Evolutionary conservation across 2,113 vertebrate genomes (phyloP), one percentile per base, ranked within the genome.

Genomic region (Sylvicapra grimmia): DNA sequence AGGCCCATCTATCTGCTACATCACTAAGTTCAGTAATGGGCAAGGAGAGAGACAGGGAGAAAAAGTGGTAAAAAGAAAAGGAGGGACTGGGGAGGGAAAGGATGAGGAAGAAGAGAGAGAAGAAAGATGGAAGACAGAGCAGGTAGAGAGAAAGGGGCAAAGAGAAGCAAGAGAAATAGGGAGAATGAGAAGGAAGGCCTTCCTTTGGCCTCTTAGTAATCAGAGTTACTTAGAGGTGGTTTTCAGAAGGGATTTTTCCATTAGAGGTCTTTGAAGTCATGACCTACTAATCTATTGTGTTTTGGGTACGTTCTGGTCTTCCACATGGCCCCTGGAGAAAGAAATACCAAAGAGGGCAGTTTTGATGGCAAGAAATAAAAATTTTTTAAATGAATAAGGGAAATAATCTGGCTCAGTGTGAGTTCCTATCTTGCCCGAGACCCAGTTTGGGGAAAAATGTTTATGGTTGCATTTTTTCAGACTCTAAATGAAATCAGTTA

Each of bases 241-340:
- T 87, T 93, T 61, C 89, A 72, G 40, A 95, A 96, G 51, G 25
- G 16, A 79, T 72, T 90, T 91, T 96, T 95, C 82, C 18, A 8
- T 40, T 75, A 77, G n/a, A 93, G 77, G 61, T 31, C 58, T 61
- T 31, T 59, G 75, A 90, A 87, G 95, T 88, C 75, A 54, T 91
- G 53, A 89, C 21, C 59, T 49, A 58, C 53, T 25, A 65, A 56
- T 56, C 59, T 25, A 31, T 75, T 27, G 8, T 94, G 13, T 89
- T 59, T 87, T 18, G 65, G 47, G 72, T 95, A 75, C 31, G 9
- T 59, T 56, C 23, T 92, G 63, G 31, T 86, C 53, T 94, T 89
- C 40, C 27, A 59, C 14, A n/a, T 72, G 58, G 58, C 10, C 31
- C 56, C 21, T 86, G 53, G 11, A 92, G 13, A 89, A 92, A 36